Evolutionary conservation across 1,140 invertebrate species (phyloP).

Genomic region (Babylonia areolata): DNA sequence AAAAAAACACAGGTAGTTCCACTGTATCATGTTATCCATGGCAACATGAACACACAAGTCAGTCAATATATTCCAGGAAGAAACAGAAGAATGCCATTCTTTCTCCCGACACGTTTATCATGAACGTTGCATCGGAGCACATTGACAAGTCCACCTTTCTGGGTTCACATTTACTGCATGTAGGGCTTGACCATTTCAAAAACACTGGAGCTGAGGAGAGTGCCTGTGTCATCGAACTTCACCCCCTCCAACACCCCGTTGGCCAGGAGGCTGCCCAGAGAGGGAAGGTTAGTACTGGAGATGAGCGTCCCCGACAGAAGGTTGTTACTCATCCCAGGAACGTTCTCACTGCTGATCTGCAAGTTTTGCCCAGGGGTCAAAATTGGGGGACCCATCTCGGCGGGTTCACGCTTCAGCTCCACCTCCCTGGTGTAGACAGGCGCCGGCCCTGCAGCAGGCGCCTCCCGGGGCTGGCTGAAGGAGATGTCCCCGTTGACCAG

Average conservation of each 20-base stretch:
- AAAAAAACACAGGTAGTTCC: too few relatives aligned
- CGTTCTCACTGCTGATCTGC: constrained; percentile 23
- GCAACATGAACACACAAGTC: not conserved
- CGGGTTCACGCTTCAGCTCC: constrained; percentile 6
- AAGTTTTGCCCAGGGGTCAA: not conserved
- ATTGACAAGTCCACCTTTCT: not conserved
- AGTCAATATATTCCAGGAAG: not conserved
- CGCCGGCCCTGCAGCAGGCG: not conserved
- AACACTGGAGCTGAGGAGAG: constrained; percentile 26
- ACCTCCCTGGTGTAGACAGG: not conserved
- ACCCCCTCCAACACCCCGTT: constrained; percentile 22
- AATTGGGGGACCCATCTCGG: constrained; percentile 19
- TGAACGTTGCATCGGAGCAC: not conserved
- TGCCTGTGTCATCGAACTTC: constrained; percentile 27
- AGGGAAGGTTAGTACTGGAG: not conserved
- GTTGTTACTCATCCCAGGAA: constrained; percentile 12
- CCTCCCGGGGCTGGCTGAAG: not conserved
- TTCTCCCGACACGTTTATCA: not conserved
- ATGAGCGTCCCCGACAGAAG: constrained; percentile 8
- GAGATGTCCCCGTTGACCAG: constrained; percentile 9
- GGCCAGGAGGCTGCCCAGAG: constrained; percentile 17
- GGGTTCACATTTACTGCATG: not conserved
- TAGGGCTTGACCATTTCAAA: constrained; percentile 39
- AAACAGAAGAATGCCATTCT: not conserved
- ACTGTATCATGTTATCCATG: too few relatives aligned